A percentile compares a stretch with the other conserved stretches of the same genome.
These are phyloP conservation scores for Vesta saturnalis DNA, from an alignment of 2,888 invertebrate species.

Conservation along the genomic window DNA sequence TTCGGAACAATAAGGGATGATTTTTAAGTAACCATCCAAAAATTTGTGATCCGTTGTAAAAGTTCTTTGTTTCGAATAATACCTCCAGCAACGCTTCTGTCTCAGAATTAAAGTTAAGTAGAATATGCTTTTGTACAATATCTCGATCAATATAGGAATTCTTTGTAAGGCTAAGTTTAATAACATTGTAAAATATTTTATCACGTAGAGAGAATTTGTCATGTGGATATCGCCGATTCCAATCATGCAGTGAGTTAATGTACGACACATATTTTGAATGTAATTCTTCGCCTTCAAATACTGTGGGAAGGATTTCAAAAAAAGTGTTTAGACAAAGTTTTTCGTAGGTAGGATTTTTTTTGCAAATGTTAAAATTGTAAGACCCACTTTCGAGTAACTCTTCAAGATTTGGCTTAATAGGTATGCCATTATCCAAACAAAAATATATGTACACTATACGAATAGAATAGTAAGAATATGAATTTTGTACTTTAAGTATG, in stretches of 20 bases:
- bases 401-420: background rate
- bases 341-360: background rate
- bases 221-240: background rate
- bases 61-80: background rate
- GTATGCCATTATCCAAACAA: background rate
- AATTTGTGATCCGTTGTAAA: background rate
- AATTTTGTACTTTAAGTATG: background rate
- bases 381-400: background rate
- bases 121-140: background rate
- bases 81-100: too few relatives aligned
- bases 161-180: background rate
- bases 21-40: background rate
- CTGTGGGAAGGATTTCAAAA: background rate
- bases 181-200: too few relatives aligned
- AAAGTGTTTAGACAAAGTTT: background rate
- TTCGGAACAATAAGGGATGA: background rate
- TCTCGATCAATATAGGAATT: background rate
- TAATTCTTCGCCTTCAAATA: background rate
- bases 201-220: background rate
- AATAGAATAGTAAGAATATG: background rate
- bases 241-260: background rate
- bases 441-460: background rate
- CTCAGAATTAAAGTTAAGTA: background rate
- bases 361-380: background rate
- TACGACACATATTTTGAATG: background rate